Conservation (phyloP, 2,888 invertebrate genomes). For the Dasysyrphus albostriatus region DNA sequence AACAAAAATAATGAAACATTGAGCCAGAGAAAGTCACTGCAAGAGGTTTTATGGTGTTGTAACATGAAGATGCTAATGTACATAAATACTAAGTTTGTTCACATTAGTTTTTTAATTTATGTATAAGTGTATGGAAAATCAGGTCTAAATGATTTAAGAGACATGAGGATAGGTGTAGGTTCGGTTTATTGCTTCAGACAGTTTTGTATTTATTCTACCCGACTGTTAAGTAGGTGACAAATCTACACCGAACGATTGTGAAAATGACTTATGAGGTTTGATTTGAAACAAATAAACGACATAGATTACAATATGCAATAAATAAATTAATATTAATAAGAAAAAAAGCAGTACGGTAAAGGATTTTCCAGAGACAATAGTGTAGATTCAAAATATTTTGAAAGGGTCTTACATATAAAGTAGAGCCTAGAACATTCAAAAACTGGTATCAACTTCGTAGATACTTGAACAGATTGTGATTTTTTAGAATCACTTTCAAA, state of each 20-base stretch:
- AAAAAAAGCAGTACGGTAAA: conserved; percentile 33
- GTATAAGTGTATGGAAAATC: conserved; percentile 18
- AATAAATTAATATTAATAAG: not conserved
- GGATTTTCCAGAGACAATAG: conserved; percentile 3
- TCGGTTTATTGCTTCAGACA: conserved; percentile 55
- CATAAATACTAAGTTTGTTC: not conserved
- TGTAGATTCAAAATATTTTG: conserved; percentile 18
- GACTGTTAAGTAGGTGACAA: conserved; percentile 46
- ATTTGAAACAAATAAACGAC: conserved; percentile 43
- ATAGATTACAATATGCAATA: conserved; percentile 22
- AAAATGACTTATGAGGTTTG: conserved; percentile 33
- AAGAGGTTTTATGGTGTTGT: conserved; percentile 4
- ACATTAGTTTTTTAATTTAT: conserved; percentile 23
- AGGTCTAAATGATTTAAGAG: conserved; percentile 26
- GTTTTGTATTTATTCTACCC: conserved; percentile 25
- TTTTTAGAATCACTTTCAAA: not conserved
- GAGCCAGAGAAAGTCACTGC: conserved; percentile 17
- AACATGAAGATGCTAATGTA: not conserved
- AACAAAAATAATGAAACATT: conserved; percentile 56
- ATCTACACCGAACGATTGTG: conserved; percentile 54
- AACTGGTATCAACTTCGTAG: conserved; percentile 48
- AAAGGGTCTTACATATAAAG: conserved; percentile 8
- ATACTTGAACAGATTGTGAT: not conserved
- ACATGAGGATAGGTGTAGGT: conserved; percentile 46
- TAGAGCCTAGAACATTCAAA: conserved; percentile 4